Conservation (phyloP, 2,113 vertebrate species). For the Gambusia holbrooki region DNA sequence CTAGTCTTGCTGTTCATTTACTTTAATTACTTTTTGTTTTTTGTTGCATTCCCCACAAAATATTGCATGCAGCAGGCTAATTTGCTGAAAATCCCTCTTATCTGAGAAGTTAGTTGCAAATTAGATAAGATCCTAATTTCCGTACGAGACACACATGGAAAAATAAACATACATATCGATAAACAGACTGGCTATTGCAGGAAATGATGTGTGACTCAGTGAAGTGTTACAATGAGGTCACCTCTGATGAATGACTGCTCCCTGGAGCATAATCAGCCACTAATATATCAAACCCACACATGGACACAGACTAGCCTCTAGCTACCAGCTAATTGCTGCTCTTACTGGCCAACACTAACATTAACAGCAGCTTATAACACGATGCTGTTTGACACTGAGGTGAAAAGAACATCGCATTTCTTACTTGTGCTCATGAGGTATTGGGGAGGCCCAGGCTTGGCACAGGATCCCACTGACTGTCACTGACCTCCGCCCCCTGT, state of each 20-base stretch:
- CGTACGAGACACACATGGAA: constrained; percentile 15
- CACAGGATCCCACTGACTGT: constrained; percentile 90
- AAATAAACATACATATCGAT: constrained; percentile 44
- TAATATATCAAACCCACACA: constrained; percentile 62
- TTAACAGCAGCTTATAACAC: constrained; percentile 34
- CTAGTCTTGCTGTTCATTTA: background rate
- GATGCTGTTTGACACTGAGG: constrained; percentile 38
- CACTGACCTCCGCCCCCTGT: constrained; percentile 89
- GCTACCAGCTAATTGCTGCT: constrained; percentile 61
- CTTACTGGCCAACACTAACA: constrained; percentile 47
- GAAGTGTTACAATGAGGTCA: constrained; percentile 67
- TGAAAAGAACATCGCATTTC: constrained; percentile 53
- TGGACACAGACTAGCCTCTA: constrained; percentile 36
- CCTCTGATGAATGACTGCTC: constrained; percentile 68
- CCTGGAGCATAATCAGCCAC: constrained; percentile 69
- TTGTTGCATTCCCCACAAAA: background rate
- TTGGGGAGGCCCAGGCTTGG: constrained; percentile 94
- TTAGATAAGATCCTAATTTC: constrained; percentile 48
- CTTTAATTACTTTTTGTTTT: background rate
- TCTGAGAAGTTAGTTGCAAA: constrained; percentile 21
- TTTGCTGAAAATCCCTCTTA: background rate
- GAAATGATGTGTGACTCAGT: constrained; percentile 69
- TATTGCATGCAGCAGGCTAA: background rate
- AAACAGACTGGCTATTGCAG: constrained; percentile 59
- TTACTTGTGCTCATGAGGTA: constrained; percentile 98